Evolutionary conservation across 2,113 vertebrate species (phyloP).

Genomic region (Esox niger): DNA sequence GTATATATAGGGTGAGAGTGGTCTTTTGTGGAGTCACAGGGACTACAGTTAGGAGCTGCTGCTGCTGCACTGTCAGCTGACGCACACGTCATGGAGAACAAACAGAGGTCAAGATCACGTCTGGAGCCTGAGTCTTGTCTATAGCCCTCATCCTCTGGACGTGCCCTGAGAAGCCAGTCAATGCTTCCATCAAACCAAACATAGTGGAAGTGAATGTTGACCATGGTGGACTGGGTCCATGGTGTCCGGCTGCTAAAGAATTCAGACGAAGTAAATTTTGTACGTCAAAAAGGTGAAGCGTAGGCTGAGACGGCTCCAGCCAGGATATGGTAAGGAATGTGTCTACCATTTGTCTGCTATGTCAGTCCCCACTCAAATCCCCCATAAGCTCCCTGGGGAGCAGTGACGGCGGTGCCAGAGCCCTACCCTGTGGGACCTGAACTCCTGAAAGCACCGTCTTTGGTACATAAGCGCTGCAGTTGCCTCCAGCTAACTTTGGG

Average conservation of each 20-base stretch:
- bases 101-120: slow-evolving; percentile 29
- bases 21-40: slow-evolving; percentile 51
- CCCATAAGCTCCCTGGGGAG: slow-evolving; percentile 5
- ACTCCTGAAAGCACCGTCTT: no score
- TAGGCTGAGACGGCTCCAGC: slow-evolving; percentile 22
- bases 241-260: slow-evolving; percentile 11
- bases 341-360: slow-evolving; percentile 23
- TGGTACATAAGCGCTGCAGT: no score
- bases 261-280: slow-evolving; percentile 26
- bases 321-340: slow-evolving; percentile 28
- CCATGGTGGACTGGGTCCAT: background rate
- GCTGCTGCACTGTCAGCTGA: slow-evolving; percentile 33
- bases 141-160: no score
- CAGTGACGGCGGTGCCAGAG: slow-evolving; percentile 16
- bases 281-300: slow-evolving; percentile 37
- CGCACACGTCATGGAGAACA: slow-evolving; percentile 18
- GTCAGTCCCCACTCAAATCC: slow-evolving; percentile 25
- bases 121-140: slow-evolving; percentile 10
- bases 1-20: slow-evolving; percentile 42
- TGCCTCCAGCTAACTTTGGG: no score
- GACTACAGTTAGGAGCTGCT: slow-evolving; percentile 44
- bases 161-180: no score
- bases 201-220: no score
- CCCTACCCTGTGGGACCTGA: background rate
- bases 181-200: no score